Evolutionary conservation across 2,888 invertebrate species (phyloP), one percentile per base, ranked within the genome.

Genomic region (Parnassius apollo): DNA sequence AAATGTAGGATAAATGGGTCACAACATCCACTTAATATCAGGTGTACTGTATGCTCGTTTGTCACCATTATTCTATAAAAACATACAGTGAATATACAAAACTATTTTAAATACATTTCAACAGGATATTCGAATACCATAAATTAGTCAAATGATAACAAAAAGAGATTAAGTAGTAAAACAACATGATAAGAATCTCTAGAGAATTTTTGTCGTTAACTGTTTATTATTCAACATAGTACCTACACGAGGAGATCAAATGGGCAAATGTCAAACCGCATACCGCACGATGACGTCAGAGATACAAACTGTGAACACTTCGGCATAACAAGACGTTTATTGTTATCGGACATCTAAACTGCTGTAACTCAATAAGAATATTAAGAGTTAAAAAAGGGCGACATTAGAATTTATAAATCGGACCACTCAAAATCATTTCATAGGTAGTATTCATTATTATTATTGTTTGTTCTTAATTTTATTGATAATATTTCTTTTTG

Each of bases 181-280:
- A 70, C 65, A 72, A 72, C 69, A 70, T 64, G 55, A 53, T 65
- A 64, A 58, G 62, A 68, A 65, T 68, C 58, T 69, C 46, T 35
- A 52, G 57, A 59, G 67, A 70, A 68, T 69, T 69, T 71, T 69
- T 70, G 69, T 71, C 59, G 53, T 54, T 60, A 44, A 42, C 66
- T 67, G 59, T 68, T 71, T 68, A 65, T 65, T 69, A 71, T 71
- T 68, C 71, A 50, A 56, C 57, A 58, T 66, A 61, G 62, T 62
- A 18, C 18, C 18, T 18, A 57, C 60, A 61, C 62, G 55, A 44
- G 53, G 58, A 52, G 57, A 60, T 61, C 60, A 62, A 65, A 56
- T 49, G 63, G 56, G 52, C 63, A 69, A 69, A 68, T 71, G 68
- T 66, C 67, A 71, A 68, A 67, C 64, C 62, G 61, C 67, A 67